Evolutionary conservation across 2,113 vertebrate species (phyloP).

Genomic region (Ictalurus punctatus): DNA sequence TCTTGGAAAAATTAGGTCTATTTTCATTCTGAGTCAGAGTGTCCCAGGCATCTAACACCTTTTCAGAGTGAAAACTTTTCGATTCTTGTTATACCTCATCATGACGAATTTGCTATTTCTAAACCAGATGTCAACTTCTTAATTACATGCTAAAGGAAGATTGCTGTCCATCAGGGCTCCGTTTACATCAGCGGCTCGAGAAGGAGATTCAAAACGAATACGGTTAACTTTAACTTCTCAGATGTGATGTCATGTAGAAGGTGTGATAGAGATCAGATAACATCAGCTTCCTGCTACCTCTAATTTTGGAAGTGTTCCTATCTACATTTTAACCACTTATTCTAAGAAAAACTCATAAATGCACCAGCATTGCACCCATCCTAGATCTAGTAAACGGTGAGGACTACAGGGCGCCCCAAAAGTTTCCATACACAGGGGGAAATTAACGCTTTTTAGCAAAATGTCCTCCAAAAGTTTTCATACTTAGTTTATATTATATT

Average conservation of each 20-base stretch:
- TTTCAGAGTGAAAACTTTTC: conserved; percentile 22
- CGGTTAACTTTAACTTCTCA: neutral
- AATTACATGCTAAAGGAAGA: neutral
- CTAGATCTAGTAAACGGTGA: conserved; percentile 28
- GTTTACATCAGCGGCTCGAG: neutral
- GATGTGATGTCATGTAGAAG: neutral
- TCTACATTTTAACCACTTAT: conserved; percentile 34
- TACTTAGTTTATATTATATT: too few relatives aligned
- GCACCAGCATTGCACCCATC: neutral
- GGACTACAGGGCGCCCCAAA: neutral
- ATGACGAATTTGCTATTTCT: neutral
- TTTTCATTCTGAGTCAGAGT: conserved; percentile 31
- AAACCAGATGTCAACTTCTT: neutral
- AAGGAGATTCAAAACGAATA: neutral
- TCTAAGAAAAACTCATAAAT: neutral
- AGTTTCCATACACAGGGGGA: too few relatives aligned
- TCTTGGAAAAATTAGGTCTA: conserved; percentile 23
- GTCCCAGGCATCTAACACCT: neutral
- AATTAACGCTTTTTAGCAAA: too few relatives aligned
- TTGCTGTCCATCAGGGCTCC: neutral
- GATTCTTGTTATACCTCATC: conserved; percentile 12
- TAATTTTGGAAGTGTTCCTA: conserved; percentile 35
- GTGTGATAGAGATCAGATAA: conserved; percentile 20
- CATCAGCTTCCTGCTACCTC: conserved; percentile 46
- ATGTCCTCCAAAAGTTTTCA: too few relatives aligned